phyloP scores from a whole-genome alignment of 1,140 invertebrate species.

The Hetaerina americana region DNA sequence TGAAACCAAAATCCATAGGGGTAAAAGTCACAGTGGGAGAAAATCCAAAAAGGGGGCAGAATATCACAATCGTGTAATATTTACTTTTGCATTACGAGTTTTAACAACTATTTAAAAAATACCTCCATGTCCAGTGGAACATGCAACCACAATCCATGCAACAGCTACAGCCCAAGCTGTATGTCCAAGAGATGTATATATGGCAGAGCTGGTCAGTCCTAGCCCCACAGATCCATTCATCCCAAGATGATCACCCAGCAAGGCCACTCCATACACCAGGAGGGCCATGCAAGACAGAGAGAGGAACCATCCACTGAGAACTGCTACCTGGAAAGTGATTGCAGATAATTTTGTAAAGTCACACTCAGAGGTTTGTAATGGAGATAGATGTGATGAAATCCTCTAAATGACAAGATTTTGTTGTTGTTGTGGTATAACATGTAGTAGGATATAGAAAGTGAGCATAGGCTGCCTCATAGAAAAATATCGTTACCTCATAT shows the following conservation, averaged over 20 bases:
- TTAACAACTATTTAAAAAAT: too few relatives aligned
- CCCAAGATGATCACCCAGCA: conserved; percentile 22
- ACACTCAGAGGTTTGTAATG: neutral
- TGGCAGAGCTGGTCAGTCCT: conserved; percentile 48
- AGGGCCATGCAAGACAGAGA: conserved; percentile 42
- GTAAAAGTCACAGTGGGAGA: too few relatives aligned
- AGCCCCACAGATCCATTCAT: conserved; percentile 40
- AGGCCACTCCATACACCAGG: conserved; percentile 65
- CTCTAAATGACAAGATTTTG: too few relatives aligned
- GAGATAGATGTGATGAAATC: too few relatives aligned
- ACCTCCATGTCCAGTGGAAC: conserved; percentile 59
- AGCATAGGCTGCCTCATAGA: too few relatives aligned
- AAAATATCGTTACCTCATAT: too few relatives aligned
- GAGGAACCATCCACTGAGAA: conserved; percentile 44
- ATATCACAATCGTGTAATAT: too few relatives aligned
- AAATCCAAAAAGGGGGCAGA: too few relatives aligned
- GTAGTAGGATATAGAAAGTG: too few relatives aligned
- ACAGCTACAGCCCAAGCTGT: conserved; percentile 60
- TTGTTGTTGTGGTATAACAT: too few relatives aligned
- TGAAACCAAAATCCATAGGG: too few relatives aligned
- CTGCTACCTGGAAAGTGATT: conserved; percentile 37
- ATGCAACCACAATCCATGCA: conserved; percentile 69
- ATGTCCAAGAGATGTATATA: conserved; percentile 42
- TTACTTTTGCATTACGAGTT: too few relatives aligned
- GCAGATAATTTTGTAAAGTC: neutral